phyloP scores from a whole-genome alignment of 1,140 invertebrate genomes.

The Copidosoma floridanum region DNA sequence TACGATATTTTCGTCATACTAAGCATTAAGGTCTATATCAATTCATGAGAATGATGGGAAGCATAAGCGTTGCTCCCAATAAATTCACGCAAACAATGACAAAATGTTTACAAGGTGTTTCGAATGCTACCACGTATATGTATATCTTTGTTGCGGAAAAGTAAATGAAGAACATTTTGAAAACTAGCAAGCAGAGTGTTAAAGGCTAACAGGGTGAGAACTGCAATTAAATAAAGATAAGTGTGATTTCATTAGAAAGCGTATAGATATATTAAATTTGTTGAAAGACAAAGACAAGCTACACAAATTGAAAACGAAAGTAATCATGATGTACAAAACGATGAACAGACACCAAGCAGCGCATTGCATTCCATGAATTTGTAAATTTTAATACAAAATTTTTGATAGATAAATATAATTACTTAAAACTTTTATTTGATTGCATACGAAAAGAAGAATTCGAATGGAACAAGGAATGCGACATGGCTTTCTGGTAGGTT shows the following conservation, averaged over 20 bases:
- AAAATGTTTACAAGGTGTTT: conserved; percentile 34
- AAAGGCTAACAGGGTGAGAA: neutral
- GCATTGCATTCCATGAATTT: conserved; percentile 34
- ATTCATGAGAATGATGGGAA: conserved; percentile 37
- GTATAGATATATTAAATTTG: conserved; percentile 30
- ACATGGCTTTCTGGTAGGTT: too few species aligned
- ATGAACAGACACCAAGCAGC: conserved; percentile 16
- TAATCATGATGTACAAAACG: conserved; percentile 23
- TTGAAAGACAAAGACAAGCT: conserved; percentile 33
- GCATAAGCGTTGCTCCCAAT: conserved; percentile 42
- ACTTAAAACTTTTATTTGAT: too few species aligned
- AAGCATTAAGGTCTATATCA: conserved; percentile 36
- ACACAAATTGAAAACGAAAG: conserved; percentile 31
- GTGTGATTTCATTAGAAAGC: conserved; percentile 20
- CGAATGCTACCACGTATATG: conserved; percentile 16
- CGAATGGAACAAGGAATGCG: too few species aligned
- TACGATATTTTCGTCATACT: conserved; percentile 22
- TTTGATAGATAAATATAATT: too few species aligned
- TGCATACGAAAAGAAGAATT: too few species aligned
- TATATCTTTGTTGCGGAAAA: conserved; percentile 21
- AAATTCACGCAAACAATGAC: conserved; percentile 52
- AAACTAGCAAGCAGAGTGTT: neutral
- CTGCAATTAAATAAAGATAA: conserved; percentile 23
- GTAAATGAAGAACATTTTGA: conserved; percentile 8
- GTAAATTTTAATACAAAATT: conserved; percentile 31